These are phyloP conservation scores for Magallana gigas DNA, from an alignment of 1,140 invertebrate genomes.

Conservation along the genomic window DNA sequence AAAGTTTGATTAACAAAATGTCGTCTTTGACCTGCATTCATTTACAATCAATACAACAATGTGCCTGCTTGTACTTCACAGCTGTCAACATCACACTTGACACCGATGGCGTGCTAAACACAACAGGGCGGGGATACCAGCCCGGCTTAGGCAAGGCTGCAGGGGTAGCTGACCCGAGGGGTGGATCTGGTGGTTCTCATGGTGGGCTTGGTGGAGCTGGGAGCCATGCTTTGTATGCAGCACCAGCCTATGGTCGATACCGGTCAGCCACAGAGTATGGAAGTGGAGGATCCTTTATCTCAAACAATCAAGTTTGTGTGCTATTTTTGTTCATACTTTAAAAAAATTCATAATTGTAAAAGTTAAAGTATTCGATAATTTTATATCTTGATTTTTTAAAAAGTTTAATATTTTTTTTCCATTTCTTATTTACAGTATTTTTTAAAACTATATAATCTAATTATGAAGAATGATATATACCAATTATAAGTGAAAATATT, in stretches of 20 bases:
- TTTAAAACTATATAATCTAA: too few species aligned
- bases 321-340: too few species aligned
- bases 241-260: slow-evolving; percentile 58
- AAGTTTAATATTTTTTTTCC: too few species aligned
- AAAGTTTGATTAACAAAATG: too few species aligned
- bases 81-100: slow-evolving; percentile 71
- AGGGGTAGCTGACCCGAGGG: slow-evolving; percentile 50
- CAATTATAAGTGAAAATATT: too few species aligned
- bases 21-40: too few species aligned
- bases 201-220: slow-evolving; percentile 70
- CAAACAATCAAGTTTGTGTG: background rate
- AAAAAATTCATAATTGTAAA: too few species aligned
- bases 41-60: too few species aligned
- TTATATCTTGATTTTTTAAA: too few species aligned
- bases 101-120: slow-evolving; percentile 66
- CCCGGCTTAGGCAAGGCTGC: slow-evolving; percentile 61
- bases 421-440: too few species aligned
- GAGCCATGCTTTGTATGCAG: slow-evolving; percentile 44
- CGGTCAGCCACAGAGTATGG: slow-evolving; percentile 62
- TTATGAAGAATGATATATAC: too few species aligned
- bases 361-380: too few species aligned
- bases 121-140: slow-evolving; percentile 60
- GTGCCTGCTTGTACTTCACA: slow-evolving; percentile 45
- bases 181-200: slow-evolving; percentile 69
- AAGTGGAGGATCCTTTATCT: slow-evolving; percentile 61